Evolutionary conservation across 2,797 vertebrate species (phyloP), one percentile per base, ranked within the genome.

Genomic region (Okamejei kenojei): DNA sequence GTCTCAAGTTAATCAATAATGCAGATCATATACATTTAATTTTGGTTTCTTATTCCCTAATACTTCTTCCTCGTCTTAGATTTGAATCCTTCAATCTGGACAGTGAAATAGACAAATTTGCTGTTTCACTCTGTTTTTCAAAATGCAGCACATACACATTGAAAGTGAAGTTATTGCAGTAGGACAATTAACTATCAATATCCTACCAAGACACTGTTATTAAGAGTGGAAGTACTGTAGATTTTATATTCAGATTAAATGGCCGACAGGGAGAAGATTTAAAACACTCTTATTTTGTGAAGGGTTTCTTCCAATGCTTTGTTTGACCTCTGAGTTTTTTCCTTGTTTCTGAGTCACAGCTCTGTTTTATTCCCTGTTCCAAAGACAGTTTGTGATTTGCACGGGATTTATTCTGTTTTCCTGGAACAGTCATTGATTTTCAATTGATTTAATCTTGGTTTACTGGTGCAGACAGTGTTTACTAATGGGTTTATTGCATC

Each of bases 41-140:
- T 54, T 74, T 73, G 68, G 35, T 73, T 73, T 91, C 23, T 73
- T 91, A 73, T 73, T 91, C 63, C 88, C 21, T 23, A 73, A 91
- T 45, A 68, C 32, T 90, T 90, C 65, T 90, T 71, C 63, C 17
- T 45, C n/a, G 23, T 58, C 58, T 86, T 58, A 29, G 82, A 58
- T 26, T 17, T 23, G 35, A 91, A 45, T 91, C 65, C 88, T 73
- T 91, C 88, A 45, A 21, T 29, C 88, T 29, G 11, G 21, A 15
- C 19, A 91, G 17, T 91, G 88, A 63, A 32, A 38, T 90, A 35
- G 68, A 4, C 88, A 38, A 73, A 73, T 35, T 32, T 91, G 68
- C 23, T 71, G 68, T 73, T 45, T 73, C 68, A 7, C 61, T 45
- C 19, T 71, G 35, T 90, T 91, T 91, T 91, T 45, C 38, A 45